Evolutionary conservation across 2,888 invertebrate species (phyloP), one percentile per base, ranked within the genome.

Genomic region (Toxonevra muliebris): DNA sequence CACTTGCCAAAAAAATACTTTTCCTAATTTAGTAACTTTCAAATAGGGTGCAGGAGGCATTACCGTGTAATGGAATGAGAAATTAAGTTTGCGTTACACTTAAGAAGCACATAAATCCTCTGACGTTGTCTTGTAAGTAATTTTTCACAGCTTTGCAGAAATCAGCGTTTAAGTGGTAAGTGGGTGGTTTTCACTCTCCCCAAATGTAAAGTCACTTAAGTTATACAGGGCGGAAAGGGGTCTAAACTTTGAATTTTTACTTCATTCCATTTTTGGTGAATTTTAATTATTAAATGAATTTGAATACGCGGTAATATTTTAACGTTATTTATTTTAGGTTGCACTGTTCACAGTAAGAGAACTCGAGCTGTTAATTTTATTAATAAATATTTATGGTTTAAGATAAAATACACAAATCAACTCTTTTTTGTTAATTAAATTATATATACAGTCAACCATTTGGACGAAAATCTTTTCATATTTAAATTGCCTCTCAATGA

Each of bases 361-460:
- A n/a, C n/a, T n/a, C n/a, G n/a, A 74, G 73, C 75, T 68, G 81
- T 81, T 81, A 81, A 81, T 81, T 81, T 79, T 77, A 79, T 80
- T 81, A 81, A 81, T 79, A 81, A 79, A 81, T 81, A 81, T 81
- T 81, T 81, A 81, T 81, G 80, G 76, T 71, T 71, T 30, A 43
- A 60, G 65, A 65, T 65, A 65, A 53, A 58, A 30, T 19, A 50
- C 30, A 30, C 30, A 30, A 30, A 30, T 30, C 30, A 30, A 30
- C 7, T 30, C 30, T 30, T 1, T 65, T 65, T 65, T 43, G 52
- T 43, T 65, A 58, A 59, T 65, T 65, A 65, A 65, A 65, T 65
- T 42, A 65, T 68, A 48, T n/a, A 10, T 48, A 48, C 48, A 13
- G 15, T 5, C 48, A 48, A 48, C 45, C 13, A 48, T 48, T 15